Conservation (phyloP, 1,140 invertebrate genomes). For the Drosophila parabipectinata region DNA sequence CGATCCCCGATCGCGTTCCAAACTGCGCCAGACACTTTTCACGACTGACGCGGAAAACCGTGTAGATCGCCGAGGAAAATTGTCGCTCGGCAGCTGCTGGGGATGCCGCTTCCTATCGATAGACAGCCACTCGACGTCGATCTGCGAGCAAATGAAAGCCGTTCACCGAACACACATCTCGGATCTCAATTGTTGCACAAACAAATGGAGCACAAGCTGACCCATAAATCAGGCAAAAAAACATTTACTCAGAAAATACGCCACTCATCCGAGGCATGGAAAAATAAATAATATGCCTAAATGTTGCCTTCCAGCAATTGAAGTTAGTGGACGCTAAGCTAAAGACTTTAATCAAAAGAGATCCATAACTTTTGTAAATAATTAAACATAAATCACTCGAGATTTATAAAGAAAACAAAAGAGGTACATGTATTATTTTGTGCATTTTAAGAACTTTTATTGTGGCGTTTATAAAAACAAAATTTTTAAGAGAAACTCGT, state of each 20-base stretch:
- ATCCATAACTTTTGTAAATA: not conserved
- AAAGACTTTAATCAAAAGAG: not conserved
- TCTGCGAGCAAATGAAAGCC: constrained; percentile 29
- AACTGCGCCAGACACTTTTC: constrained; percentile 66
- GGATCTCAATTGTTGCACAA: constrained; percentile 48
- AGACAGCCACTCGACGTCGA: constrained; percentile 34
- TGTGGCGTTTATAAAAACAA: too few species aligned
- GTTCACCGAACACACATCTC: constrained; percentile 13
- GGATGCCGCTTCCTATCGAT: constrained; percentile 50
- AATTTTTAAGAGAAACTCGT: too few species aligned
- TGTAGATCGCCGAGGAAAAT: constrained; percentile 38
- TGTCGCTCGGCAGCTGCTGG: constrained; percentile 49
- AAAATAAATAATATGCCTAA: constrained; percentile 5
- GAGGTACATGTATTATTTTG: too few species aligned
- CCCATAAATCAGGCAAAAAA: constrained; percentile 31
- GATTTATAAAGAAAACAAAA: too few species aligned
- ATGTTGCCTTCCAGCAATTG: not conserved
- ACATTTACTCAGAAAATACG: constrained; percentile 1
- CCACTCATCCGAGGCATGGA: not conserved
- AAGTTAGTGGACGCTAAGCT: not conserved
- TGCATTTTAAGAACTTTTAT: too few species aligned
- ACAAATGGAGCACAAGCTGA: constrained; percentile 30
- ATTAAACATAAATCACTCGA: not conserved
- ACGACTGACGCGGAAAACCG: constrained; percentile 56
- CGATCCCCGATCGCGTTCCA: constrained; percentile 64